A percentile compares a stretch with the other conserved stretches of the same genome.
phyloP scores from a whole-genome alignment of 2,888 invertebrate genomes.

The Eupithecia subfuscata region DNA sequence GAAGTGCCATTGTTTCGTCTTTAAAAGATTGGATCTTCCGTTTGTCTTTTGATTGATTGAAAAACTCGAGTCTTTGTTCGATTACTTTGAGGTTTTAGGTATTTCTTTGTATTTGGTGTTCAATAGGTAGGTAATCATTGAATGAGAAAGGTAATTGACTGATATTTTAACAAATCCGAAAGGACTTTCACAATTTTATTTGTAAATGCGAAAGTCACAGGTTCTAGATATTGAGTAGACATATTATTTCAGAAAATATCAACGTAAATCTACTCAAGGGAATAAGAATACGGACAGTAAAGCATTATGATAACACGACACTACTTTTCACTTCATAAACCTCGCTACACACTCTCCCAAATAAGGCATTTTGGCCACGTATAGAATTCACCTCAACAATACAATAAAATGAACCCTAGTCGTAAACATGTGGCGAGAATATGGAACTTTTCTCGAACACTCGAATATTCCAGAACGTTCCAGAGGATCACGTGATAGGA shows the following conservation, averaged over 20 bases:
- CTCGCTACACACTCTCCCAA: conserved; percentile 17
- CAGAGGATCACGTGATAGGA: conserved; percentile 52
- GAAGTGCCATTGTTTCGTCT: conserved; percentile 26
- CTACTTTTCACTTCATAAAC: conserved; percentile 28
- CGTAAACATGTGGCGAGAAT: conserved; percentile 38
- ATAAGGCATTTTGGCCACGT: conserved; percentile 33
- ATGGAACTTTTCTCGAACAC: conserved; percentile 33
- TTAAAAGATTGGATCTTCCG: conserved; percentile 22
- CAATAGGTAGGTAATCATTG: conserved; percentile 5
- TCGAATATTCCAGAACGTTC: conserved; percentile 38
- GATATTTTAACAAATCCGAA: not conserved
- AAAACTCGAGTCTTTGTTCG: conserved; percentile 24
- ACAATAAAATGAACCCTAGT: conserved; percentile 41
- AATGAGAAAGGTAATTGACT: conserved; percentile 2
- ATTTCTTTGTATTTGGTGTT: conserved; percentile 4
- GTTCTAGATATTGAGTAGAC: not conserved
- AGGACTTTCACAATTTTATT: not conserved
- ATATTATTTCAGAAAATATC: not conserved
- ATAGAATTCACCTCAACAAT: conserved; percentile 37
- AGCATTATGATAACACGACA: conserved; percentile 14
- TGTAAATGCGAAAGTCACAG: not conserved
- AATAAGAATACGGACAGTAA: conserved; percentile 18
- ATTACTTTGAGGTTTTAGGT: conserved; percentile 10
- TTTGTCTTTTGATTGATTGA: conserved; percentile 29
- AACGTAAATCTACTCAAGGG: not conserved